Evolutionary conservation across 2,888 invertebrate genomes (phyloP), one percentile per base, ranked within the genome.

Genomic region (Drosophila stalkeri): DNA sequence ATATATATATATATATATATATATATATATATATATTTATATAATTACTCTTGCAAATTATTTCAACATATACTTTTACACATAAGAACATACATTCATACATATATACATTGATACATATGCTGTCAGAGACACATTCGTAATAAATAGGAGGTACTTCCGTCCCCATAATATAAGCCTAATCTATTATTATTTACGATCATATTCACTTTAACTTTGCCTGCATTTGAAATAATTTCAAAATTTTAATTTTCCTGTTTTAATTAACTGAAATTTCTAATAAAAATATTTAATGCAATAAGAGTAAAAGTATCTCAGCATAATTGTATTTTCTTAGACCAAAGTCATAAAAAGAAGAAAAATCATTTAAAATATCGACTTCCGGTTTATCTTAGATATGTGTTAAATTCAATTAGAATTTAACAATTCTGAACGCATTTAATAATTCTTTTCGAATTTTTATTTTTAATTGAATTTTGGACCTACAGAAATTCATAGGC

Each of bases 131-230:
- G 20, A 43, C 39, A 41, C 41, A 61, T 49, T 68, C 59, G 47
- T 54, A 69, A 51, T 60, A 67, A 74, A 84, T 75, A 76, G 76
- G 82, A 84, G 74, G 66, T 67, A 64, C 66, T 86, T 82, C 86
- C 86, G 86, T 82, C 81, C 86, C 82, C 73, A 76, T 73, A 82
- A 67, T 60, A 72, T 68, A 67, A 72, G 75, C 56, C 44, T 62
- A 35, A 51, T 44, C 57, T 72, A 77, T 54, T 63, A 51, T 59
- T 47, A 39, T 62, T 59, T 59, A 72, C 49, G 55, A 55, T 41
- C 12, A 49, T 44, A n/a, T 49, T 51, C 27, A 39, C 20, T 60
- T 41, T 9, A 20, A 1, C 33, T 51, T 9, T 18, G 20, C 54
- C 54, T 43, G 33, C 23, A 35, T 47, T 51, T 23, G 8, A 35